Percentiles rank a stretch among this genome's conserved stretches.
Conservation (phyloP, 2,113 vertebrate species). For the Eudyptes chrysolophus region DNA sequence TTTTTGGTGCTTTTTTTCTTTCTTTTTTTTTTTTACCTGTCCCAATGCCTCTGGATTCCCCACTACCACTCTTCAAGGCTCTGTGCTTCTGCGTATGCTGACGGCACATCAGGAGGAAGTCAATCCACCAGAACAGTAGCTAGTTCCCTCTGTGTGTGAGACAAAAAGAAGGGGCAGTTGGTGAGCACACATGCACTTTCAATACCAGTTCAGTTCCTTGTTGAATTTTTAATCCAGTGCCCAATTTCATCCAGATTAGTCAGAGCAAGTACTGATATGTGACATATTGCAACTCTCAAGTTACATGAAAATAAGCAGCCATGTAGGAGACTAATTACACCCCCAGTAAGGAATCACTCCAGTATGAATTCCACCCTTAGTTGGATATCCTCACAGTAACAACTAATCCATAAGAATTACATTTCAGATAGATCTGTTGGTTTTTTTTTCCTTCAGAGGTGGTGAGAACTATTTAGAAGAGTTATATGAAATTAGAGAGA, state of each 20-base stretch:
- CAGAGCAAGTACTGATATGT: neutral
- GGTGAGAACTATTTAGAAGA: neutral
- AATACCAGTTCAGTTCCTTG: neutral
- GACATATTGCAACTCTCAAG: neutral
- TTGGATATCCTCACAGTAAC: neutral
- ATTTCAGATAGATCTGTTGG: neutral
- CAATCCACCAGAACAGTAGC: neutral
- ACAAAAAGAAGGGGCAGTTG: neutral
- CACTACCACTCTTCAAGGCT: neutral
- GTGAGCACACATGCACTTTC: neutral
- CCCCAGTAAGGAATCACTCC: neutral
- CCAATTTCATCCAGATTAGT: neutral
- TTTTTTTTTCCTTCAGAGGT: neutral
- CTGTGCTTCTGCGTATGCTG: neutral
- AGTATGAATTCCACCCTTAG: neutral
- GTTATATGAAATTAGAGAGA: neutral
- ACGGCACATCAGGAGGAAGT: neutral
- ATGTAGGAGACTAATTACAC: neutral
- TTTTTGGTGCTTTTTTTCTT: neutral
- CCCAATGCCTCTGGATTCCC: neutral
- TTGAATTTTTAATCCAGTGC: neutral
- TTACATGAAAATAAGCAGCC: neutral
- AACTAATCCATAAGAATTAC: neutral
- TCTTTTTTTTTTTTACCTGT: neutral
- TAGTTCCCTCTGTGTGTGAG: neutral